These are phyloP conservation scores for Monoplex corrugatus DNA, from an alignment of 2,888 invertebrate species.

Conservation along the genomic window DNA sequence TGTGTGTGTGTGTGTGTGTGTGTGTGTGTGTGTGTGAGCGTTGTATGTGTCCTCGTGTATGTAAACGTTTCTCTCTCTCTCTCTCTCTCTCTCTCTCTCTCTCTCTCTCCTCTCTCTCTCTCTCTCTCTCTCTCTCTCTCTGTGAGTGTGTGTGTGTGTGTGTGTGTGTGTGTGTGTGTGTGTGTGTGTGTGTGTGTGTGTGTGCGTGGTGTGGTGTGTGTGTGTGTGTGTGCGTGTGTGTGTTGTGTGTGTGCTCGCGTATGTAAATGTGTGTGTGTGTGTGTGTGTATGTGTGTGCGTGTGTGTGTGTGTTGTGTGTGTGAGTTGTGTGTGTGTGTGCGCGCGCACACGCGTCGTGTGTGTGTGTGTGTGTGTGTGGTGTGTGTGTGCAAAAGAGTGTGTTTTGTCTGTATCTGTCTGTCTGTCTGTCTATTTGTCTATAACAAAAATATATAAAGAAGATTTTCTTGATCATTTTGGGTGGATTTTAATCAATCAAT, in stretches of 20 bases:
- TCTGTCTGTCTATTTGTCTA: too few species aligned
- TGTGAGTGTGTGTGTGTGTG: neutral
- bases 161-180: conserved; percentile 6
- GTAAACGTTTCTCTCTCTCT: neutral
- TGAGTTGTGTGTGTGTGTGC: too few species aligned
- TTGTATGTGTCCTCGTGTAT: neutral
- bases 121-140: conserved; percentile 22
- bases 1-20: neutral
- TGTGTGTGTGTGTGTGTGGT: too few species aligned
- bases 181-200: conserved; percentile 9
- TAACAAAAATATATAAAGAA: too few species aligned
- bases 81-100: conserved; percentile 8
- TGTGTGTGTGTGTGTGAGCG: neutral
- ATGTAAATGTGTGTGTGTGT: too few species aligned
- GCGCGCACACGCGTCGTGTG: too few species aligned
- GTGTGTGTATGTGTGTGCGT: too few species aligned
- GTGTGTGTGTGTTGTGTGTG: too few species aligned
- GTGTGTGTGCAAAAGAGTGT: too few species aligned
- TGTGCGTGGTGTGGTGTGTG: neutral
- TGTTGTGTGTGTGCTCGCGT: neutral
- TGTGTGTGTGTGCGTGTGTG: conserved; percentile 13
- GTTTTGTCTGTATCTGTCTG: too few species aligned
- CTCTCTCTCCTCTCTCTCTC: conserved; percentile 22
- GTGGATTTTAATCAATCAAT: too few species aligned
- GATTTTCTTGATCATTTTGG: too few species aligned